These are phyloP conservation scores for Notarius lentiginosus DNA, from an alignment of 2,113 vertebrate genomes.

Conservation along the genomic window DNA sequence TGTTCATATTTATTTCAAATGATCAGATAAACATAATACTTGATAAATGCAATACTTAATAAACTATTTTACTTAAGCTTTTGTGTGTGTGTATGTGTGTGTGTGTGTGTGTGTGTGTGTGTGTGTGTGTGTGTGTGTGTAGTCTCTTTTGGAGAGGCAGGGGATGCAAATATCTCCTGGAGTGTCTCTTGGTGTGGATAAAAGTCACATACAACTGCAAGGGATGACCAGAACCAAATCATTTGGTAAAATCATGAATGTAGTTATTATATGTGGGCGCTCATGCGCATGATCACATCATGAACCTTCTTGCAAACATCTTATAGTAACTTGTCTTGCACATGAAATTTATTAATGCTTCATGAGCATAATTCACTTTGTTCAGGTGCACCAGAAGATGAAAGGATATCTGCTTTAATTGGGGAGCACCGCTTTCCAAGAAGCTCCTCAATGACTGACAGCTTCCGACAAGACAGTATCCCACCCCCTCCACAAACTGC, in stretches of 20 bases:
- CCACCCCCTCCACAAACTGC: constrained; percentile 91
- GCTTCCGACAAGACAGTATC: constrained; percentile 83
- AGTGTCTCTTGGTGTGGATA: constrained; percentile 72
- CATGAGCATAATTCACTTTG: constrained; percentile 18
- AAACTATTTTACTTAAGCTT: not conserved
- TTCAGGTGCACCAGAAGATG: constrained; percentile 82
- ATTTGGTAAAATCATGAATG: constrained; percentile 76
- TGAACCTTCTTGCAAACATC: not conserved
- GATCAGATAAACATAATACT: not conserved
- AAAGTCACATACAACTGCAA: constrained; percentile 85
- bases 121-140: constrained; percentile 33
- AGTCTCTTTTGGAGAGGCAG: constrained; percentile 94
- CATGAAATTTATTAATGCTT: not conserved
- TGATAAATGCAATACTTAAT: not conserved
- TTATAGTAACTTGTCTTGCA: not conserved
- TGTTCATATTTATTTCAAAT: not conserved
- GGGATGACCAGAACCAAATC: constrained; percentile 94
- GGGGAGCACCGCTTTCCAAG: constrained; percentile 91
- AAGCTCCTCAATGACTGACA: constrained; percentile 93
- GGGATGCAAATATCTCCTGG: constrained; percentile 81
- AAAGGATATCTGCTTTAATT: constrained; percentile 85
- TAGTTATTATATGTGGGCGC: not conserved
- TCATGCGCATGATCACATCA: constrained; percentile 24
- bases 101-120: constrained; percentile 33
- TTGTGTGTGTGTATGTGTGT: not conserved